Base-by-base conservation (phyloP, 2,113 vertebrate species). In the Atrichornis clamosus region DNA sequence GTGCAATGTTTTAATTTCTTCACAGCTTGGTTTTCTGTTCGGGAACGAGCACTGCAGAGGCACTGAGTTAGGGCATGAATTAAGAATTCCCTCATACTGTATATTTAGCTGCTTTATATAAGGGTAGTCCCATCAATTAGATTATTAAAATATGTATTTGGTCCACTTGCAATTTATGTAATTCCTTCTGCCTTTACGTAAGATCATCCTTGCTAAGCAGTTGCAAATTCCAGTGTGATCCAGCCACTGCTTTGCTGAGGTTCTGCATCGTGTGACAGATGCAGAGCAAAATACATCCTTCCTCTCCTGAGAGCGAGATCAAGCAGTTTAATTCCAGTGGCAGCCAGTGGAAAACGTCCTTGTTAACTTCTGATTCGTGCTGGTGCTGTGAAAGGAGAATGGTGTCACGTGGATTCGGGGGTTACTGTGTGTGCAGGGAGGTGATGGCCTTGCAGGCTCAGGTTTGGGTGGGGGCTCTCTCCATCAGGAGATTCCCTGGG, bases 131-230 rank as follows among this genome's bases (percentile, higher is more conserved):
- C 42, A 90, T 90, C 88, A 77, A 90, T 90, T 90, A 70, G 88
- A 77, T 90, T 90, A 90, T 84, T 90, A 77, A 84, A 90, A 77
- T 90, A 90, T 90, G 80, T 56, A 90, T 90, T 84, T 77, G 72
- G 79, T 90, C 87, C 72, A 39, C 87, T 77, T 8, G 72, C 6
- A 33, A 8, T 90, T 90, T 90, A 84, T 28, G 88, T 84, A 90
- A 90, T 77, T 63, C 82, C 4, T 11, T 65, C 79, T 56, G 88
- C 49, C 27, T 77, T 90, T 90, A 90, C 63, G 88, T 90, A 90
- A 90, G 88, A 84, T 27, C 56, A 37, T 73, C 87, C 37, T 30
- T 49, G 79, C 70, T 21, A 4, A 20, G 72, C 79, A 63, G 26
- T 37, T 56, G 79, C 63, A 19, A 63, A 44, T 70, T 50, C 37